Conservation (phyloP, 2,797 vertebrate genomes). For the Lacerta viridis region DNA sequence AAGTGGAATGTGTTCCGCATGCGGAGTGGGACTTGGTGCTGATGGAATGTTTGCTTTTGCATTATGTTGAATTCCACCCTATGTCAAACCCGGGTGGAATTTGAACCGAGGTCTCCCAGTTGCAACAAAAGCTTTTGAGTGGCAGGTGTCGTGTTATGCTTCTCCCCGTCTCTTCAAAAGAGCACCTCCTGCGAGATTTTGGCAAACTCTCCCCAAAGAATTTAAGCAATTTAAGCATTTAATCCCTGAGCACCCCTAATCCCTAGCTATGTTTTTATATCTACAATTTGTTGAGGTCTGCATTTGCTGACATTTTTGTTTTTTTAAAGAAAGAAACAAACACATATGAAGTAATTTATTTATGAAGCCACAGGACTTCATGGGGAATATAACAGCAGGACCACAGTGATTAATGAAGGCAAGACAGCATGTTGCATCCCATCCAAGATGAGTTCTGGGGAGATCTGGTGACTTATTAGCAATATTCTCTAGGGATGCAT, state of each 20-base stretch:
- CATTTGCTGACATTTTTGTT: constrained; percentile 41
- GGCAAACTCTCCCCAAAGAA: not conserved
- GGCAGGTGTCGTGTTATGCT: not conserved
- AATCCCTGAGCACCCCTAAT: not conserved
- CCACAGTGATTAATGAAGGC: constrained; percentile 53
- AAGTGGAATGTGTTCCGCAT: no score
- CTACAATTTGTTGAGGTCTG: constrained; percentile 22
- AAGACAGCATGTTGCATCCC: constrained; percentile 40
- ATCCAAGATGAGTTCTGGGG: not conserved
- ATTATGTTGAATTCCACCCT: no score
- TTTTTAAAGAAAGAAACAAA: constrained; percentile 10
- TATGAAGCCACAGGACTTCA: constrained; percentile 49
- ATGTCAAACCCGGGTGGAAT: not conserved
- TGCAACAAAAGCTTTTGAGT: not conserved
- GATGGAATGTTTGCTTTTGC: no score
- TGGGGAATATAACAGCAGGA: constrained; percentile 44
- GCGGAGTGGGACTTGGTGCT: no score
- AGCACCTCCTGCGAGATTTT: not conserved
- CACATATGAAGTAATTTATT: constrained; percentile 45
- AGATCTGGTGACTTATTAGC: constrained; percentile 23
- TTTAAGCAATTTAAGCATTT: constrained; percentile 19
- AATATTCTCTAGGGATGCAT: constrained; percentile 32
- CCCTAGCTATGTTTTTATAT: constrained; percentile 8
- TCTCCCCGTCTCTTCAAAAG: not conserved
- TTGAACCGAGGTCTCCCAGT: not conserved